These are phyloP conservation scores for Thalassarche chlororhynchos DNA, from an alignment of 2,113 vertebrate species.

Conservation along the genomic window DNA sequence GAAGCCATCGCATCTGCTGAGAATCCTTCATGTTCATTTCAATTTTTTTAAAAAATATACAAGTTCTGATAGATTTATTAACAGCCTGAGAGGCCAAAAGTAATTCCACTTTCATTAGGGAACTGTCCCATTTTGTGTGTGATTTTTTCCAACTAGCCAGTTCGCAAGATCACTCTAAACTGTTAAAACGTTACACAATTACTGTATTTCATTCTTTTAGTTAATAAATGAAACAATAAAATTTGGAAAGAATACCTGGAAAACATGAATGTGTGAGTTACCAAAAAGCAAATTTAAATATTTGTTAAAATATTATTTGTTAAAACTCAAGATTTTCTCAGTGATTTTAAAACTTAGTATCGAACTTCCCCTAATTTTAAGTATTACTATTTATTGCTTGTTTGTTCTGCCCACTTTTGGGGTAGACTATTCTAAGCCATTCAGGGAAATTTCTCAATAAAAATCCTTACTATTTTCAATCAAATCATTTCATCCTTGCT, in stretches of 20 bases:
- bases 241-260: not conserved
- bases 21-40: not conserved
- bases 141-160: not conserved
- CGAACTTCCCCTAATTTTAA: not conserved
- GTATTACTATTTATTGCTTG: not conserved
- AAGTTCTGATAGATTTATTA: not conserved
- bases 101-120: not conserved
- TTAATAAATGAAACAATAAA: not conserved
- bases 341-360: not conserved
- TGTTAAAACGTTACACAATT: not conserved
- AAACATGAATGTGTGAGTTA: not conserved
- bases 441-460: not conserved
- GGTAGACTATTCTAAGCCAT: not conserved
- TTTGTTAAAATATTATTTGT: not conserved
- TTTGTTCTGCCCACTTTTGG: not conserved
- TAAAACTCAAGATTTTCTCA: not conserved
- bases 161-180: not conserved
- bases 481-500: not conserved
- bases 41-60: not conserved
- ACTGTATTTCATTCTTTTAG: not conserved
- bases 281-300: not conserved
- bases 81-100: not conserved
- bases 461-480: not conserved
- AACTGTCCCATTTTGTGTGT: not conserved
- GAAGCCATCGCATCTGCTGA: not conserved